A percentile compares a stretch with the other conserved stretches of the same genome.
phyloP scores from a whole-genome alignment of 2,797 vertebrate species.

The Sebastes taczanowskii region DNA sequence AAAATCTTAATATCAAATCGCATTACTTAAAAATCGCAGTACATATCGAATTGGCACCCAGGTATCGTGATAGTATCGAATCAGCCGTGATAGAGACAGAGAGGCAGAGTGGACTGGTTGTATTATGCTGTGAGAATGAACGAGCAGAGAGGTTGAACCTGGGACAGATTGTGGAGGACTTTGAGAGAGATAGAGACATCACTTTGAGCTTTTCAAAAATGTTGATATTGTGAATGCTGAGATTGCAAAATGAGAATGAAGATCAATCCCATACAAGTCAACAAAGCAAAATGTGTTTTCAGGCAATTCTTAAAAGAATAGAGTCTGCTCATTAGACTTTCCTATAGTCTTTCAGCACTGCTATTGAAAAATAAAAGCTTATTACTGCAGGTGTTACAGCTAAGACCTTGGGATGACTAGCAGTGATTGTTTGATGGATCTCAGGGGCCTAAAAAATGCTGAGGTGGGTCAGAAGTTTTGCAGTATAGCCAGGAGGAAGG shows the following conservation, averaged over 20 bases:
- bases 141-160: background rate
- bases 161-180: background rate
- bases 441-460: background rate
- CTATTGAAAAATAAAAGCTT: background rate
- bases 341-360: background rate
- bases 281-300: conserved; percentile 1
- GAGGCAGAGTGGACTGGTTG: background rate
- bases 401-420: background rate
- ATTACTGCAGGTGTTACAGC: background rate
- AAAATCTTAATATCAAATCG: too few species aligned
- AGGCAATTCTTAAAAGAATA: background rate
- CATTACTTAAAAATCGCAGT: too few species aligned
- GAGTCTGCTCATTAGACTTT: background rate
- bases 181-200: background rate
- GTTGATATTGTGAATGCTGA: background rate
- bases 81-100: background rate
- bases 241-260: background rate
- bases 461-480: background rate
- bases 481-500: conserved; percentile 24
- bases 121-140: background rate
- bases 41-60: too few species aligned
- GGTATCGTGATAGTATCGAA: too few species aligned
- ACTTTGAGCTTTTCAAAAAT: background rate
- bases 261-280: background rate
- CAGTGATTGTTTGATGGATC: background rate